Conservation (phyloP, 2,797 vertebrate genomes). For the Gallinago nigripennis region DNA sequence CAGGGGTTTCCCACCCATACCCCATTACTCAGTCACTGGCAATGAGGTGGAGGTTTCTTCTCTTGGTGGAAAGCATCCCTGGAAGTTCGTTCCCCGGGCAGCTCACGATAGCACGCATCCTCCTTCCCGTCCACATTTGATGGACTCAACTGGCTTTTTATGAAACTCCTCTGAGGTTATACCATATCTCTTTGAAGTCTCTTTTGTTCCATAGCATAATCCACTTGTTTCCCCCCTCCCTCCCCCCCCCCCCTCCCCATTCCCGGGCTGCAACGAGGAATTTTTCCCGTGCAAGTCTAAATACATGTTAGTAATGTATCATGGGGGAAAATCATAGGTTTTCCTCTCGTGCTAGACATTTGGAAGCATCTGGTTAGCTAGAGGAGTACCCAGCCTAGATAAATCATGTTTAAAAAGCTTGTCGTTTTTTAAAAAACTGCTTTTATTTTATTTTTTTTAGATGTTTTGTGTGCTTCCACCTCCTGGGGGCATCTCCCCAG, state of each 20-base stretch:
- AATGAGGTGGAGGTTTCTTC: background rate
- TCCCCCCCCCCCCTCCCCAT: background rate
- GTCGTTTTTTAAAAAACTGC: background rate
- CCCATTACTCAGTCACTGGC: background rate
- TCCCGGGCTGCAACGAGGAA: background rate
- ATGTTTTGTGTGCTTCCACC: background rate
- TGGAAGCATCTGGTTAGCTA: constrained; percentile 17
- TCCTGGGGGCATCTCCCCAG: background rate
- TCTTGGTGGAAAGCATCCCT: background rate
- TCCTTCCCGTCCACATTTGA: background rate
- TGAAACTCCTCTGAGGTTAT: background rate
- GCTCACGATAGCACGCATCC: background rate
- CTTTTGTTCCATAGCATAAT: background rate
- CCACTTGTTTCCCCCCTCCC: too few species aligned
- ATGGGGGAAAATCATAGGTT: background rate
- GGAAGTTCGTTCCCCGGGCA: background rate
- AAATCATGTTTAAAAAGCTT: constrained; percentile 35
- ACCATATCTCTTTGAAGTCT: background rate
- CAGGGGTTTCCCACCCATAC: background rate
- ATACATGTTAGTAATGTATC: background rate
- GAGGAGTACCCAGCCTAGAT: background rate
- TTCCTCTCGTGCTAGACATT: background rate
- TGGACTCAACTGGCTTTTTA: background rate
- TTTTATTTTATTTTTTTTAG: background rate
- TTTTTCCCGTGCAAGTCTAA: background rate